Conservation (phyloP, 2,113 vertebrate species). For the rat (Rattus norvegicus) region GRCr8 NC_086022.1:38118001-38118500, state of each 20-base stretch:
- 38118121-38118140: background rate
- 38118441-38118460: background rate
- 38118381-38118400: background rate
- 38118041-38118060: constrained; percentile 33
- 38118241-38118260: background rate
- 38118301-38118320: background rate
- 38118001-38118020: constrained; percentile 81
- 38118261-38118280: background rate
- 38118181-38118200: background rate
- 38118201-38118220: constrained; percentile 46
- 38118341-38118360: constrained; percentile 14
- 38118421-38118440: background rate
- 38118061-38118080: constrained; percentile 31
- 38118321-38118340: background rate
- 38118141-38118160: constrained; percentile 8
- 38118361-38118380: background rate
- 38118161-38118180: background rate
- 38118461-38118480: background rate
- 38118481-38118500: constrained; percentile 22
- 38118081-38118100: constrained; percentile 14
- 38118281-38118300: constrained; percentile 34
- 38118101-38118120: background rate
- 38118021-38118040: constrained; percentile 73
- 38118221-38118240: background rate
- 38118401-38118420: background rate